A percentile compares a stretch with the other conserved stretches of the same genome.
phyloP scores from a whole-genome alignment of 2,113 vertebrate genomes.

The Spilogale gracilis region DNA sequence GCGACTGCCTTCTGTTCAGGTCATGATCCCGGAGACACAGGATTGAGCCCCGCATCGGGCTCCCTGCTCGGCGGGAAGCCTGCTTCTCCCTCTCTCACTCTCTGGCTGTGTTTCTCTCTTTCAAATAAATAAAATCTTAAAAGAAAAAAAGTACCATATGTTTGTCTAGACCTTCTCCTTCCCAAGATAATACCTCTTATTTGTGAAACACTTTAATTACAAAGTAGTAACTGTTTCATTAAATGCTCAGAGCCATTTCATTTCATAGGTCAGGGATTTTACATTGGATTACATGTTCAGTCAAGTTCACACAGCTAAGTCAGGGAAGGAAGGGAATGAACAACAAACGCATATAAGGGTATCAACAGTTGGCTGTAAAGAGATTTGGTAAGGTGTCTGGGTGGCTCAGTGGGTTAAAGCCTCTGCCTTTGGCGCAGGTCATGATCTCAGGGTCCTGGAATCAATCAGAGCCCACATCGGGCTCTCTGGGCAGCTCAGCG shows the following conservation, averaged over 20 bases:
- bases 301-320: background rate
- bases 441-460: no score
- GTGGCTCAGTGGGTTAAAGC: no score
- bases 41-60: no score
- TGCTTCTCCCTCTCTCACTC: no score
- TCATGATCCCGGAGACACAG: no score
- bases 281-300: background rate
- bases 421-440: no score
- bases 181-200: background rate
- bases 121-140: no score
- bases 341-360: background rate
- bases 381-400: background rate
- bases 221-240: background rate
- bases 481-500: no score
- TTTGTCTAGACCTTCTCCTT: slow-evolving; percentile 25
- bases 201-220: background rate
- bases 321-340: background rate
- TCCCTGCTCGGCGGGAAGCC: no score
- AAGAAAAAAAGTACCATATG: background rate
- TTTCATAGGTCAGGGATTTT: slow-evolving; percentile 31
- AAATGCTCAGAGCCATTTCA: background rate
- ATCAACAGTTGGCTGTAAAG: background rate
- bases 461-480: no score
- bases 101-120: no score
- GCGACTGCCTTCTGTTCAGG: no score